Percentiles rank a stretch among this genome's conserved stretches.
These are phyloP conservation scores for Notothenia coriiceps DNA, from an alignment of 2,113 vertebrate species.

Conservation along the genomic window DNA sequence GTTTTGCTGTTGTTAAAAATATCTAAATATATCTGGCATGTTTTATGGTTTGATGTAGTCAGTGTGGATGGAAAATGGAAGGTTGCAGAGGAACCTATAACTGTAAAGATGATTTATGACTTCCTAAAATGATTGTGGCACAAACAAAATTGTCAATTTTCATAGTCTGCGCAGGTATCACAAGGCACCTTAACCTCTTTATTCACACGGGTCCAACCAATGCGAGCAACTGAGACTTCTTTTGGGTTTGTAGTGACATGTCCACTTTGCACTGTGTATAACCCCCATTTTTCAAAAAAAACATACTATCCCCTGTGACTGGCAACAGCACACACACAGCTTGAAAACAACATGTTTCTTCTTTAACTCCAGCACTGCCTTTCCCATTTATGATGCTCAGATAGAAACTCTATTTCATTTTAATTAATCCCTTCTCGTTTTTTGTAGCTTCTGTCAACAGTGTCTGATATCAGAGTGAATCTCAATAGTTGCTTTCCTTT, in stretches of 20 bases:
- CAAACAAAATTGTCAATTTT: conserved; percentile 64
- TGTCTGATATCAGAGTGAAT: conserved; percentile 47
- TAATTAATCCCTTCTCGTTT: neutral
- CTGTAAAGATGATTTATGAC: conserved; percentile 50
- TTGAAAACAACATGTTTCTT: conserved; percentile 16
- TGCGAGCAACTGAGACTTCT: conserved; percentile 15
- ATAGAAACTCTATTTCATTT: conserved; percentile 14
- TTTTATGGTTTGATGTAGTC: neutral
- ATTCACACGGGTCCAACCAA: conserved; percentile 33
- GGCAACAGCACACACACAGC: neutral
- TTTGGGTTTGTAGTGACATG: conserved; percentile 29
- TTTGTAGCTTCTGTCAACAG: conserved; percentile 44
- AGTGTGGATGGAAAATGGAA: conserved; percentile 1
- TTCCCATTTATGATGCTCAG: conserved; percentile 21
- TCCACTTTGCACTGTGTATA: conserved; percentile 27
- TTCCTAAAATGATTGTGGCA: conserved; percentile 54
- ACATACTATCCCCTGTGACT: conserved; percentile 19
- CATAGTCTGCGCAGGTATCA: conserved; percentile 32
- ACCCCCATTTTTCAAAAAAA: neutral
- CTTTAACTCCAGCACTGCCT: conserved; percentile 20
- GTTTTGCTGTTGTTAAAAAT: neutral
- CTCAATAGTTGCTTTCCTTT: conserved; percentile 45
- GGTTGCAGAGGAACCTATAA: conserved; percentile 16
- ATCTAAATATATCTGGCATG: neutral
- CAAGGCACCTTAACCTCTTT: conserved; percentile 28